These are phyloP conservation scores for Xestia sexstrigata DNA, from an alignment of 2,888 invertebrate genomes.

Conservation along the genomic window DNA sequence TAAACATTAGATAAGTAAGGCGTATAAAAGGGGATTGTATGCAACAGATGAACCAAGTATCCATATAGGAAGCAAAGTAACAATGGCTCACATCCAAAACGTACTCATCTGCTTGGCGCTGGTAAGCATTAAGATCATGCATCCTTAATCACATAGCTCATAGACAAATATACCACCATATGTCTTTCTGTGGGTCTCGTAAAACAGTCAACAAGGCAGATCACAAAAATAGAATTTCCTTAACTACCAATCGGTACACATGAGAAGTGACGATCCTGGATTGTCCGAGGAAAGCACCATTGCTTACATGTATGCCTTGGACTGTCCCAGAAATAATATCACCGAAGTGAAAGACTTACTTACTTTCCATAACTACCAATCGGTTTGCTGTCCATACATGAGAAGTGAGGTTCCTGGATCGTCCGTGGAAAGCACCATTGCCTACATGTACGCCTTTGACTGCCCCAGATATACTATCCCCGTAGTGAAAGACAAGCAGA, in stretches of 20 bases:
- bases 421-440: not conserved
- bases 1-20: slow-evolving; percentile 54
- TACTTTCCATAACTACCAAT: no score
- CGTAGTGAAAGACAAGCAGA: no score
- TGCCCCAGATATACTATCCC: not conserved
- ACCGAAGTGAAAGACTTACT: no score
- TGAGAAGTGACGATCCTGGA: not conserved
- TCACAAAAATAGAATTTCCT: not conserved
- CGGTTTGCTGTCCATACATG: not conserved
- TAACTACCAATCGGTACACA: no score
- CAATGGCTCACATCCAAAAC: slow-evolving; percentile 51
- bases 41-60: slow-evolving; percentile 14
- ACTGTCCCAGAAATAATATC: not conserved
- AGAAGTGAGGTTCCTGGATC: not conserved
- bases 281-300: not conserved
- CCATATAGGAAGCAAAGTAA: slow-evolving; percentile 32
- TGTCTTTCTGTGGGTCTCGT: not conserved
- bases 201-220: not conserved
- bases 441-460: not conserved
- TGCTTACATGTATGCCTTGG: not conserved
- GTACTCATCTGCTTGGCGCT: slow-evolving; percentile 44
- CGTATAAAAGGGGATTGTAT: slow-evolving; percentile 51
- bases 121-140: slow-evolving; percentile 42
- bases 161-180: no score
- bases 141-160: not conserved